Evolutionary conservation across 2,113 vertebrate genomes (phyloP).

Genomic region (Cyanoderma ruficeps): DNA sequence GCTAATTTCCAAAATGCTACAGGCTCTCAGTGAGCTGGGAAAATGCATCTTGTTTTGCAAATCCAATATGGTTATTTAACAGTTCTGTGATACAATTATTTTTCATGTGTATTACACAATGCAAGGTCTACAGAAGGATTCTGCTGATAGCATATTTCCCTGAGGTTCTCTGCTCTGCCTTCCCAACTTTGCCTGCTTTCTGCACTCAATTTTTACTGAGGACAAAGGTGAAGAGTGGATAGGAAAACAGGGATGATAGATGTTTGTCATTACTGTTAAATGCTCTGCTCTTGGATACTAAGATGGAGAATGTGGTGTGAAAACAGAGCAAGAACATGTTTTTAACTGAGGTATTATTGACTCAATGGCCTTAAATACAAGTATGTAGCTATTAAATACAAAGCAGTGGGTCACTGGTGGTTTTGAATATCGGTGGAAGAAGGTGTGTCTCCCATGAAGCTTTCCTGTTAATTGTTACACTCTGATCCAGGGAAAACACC

Average conservation of each 20-base stretch:
- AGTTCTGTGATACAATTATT: slow-evolving; percentile 38
- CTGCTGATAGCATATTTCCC: slow-evolving; percentile 41
- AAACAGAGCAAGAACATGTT: background rate
- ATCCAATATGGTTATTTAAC: slow-evolving; percentile 51
- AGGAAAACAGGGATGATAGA: slow-evolving; percentile 14
- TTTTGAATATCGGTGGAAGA: background rate
- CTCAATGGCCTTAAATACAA: background rate
- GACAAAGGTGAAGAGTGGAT: slow-evolving; percentile 10
- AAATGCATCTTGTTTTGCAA: slow-evolving; percentile 19
- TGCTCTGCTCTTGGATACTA: background rate
- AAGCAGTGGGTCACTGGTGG: background rate
- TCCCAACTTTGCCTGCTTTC: background rate
- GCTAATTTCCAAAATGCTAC: slow-evolving; percentile 8
- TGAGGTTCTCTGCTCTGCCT: slow-evolving; percentile 14
- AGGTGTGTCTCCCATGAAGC: background rate
- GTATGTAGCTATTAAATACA: background rate
- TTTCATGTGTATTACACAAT: slow-evolving; percentile 11
- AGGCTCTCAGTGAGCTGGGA: background rate
- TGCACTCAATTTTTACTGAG: background rate
- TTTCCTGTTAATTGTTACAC: background rate
- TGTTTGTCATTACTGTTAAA: slow-evolving; percentile 17
- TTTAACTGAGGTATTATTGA: background rate
- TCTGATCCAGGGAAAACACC: background rate
- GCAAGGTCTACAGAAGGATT: slow-evolving; percentile 35
- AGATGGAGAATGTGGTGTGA: background rate